Conservation (phyloP, 1,140 invertebrate genomes). For the Cydia pomonella region DNA sequence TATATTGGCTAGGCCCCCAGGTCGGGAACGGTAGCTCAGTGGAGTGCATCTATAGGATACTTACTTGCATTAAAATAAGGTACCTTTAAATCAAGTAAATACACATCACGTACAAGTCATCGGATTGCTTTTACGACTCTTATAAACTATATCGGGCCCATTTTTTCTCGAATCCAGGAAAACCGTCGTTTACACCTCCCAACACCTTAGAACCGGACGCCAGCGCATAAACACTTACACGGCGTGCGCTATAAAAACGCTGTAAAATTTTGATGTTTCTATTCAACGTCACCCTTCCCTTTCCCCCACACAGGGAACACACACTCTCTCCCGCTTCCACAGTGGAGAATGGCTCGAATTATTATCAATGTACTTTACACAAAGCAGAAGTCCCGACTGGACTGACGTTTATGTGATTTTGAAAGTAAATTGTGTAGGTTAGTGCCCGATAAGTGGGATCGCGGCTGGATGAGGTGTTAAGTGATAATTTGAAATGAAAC, state of each 20-base stretch:
- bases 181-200: not conserved
- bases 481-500: slow-evolving; percentile 72
- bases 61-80: no score
- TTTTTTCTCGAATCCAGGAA: slow-evolving; percentile 4
- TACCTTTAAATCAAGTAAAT: no score
- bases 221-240: slow-evolving; percentile 64
- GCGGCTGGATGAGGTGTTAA: slow-evolving; percentile 69
- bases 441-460: slow-evolving; percentile 63
- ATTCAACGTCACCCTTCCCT: slow-evolving; percentile 59
- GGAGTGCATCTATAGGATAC: no score
- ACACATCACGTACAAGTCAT: not conserved
- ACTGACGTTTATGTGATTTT: slow-evolving; percentile 78
- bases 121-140: not conserved
- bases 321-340: slow-evolving; percentile 48
- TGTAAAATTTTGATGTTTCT: slow-evolving; percentile 81
- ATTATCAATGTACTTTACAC: slow-evolving; percentile 80
- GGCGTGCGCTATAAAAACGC: slow-evolving; percentile 75
- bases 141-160: not conserved
- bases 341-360: slow-evolving; percentile 70
- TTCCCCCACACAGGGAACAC: slow-evolving; percentile 37
- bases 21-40: no score
- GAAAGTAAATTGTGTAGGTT: slow-evolving; percentile 77
- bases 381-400: slow-evolving; percentile 74
- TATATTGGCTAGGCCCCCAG: no score
- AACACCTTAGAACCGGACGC: slow-evolving; percentile 61